Base-by-base conservation (phyloP, 2,797 vertebrate species). In the Pitangus sulphuratus region DNA sequence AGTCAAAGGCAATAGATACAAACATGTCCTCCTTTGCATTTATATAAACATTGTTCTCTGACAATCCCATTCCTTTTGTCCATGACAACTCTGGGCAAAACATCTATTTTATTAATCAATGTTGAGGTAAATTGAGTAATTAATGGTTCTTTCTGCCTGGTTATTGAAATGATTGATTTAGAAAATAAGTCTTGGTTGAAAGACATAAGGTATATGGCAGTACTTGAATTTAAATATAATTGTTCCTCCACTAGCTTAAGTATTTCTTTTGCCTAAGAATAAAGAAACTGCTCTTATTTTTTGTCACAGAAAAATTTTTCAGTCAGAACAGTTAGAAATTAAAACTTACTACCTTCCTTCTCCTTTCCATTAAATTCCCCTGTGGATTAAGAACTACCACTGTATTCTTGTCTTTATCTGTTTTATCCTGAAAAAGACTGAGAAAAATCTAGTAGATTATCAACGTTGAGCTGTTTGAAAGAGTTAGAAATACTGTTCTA, bases 381-480 rank as follows among this genome's bases (percentile, higher is more conserved):
- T 33, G 35, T 0, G 0, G 76, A 89, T 86, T 92, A 90, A 75
- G 47, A 91, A 70, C 48, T 81, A 70, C 20, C 33, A 72, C 53
- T 84, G 37, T 65, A 51, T 68, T 69, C 50, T 87, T 92, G 69
- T 94, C 88, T 90, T 94, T 62, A 74, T 45, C 69, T 86, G 64
- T 62, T 86, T 78, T 48, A 76, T 58, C 62, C 84, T 93, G 82
- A 89, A 91, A 92, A 95, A 93, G 78, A 62, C 76, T 85, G 64
- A 93, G 75, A 94, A 95, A 97, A 96, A 93, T 76, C 87, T 76
- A 62, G 66, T 44, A 89, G 86, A 71, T 83, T 83, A 95, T 87
- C 33, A 2, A 56, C 9, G 40, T 4, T 79, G 90, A 94, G 58
- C 62, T 82, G 51, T 74, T 92, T 85, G 71, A 93, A 96, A 90